Evolutionary conservation across 2,888 invertebrate species (phyloP).

Genomic region (Apocheima hispidaria): DNA sequence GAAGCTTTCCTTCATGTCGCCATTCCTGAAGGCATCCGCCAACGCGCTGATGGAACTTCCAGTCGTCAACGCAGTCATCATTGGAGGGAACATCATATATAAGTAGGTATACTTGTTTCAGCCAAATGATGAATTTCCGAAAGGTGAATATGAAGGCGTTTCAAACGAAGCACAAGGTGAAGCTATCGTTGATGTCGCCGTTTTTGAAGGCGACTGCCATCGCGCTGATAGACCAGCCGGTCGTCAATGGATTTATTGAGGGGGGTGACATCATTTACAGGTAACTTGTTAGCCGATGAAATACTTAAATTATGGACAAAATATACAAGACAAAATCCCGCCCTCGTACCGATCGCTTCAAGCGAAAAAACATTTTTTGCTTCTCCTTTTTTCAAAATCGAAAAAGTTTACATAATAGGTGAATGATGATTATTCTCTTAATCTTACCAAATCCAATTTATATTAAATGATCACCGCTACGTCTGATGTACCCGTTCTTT

Average conservation of each 20-base stretch:
- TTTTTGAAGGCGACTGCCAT: slow-evolving; percentile 98
- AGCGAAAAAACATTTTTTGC: no score
- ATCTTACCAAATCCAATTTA: no score
- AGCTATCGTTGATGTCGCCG: slow-evolving; percentile 99
- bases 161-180: slow-evolving; percentile 96
- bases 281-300: slow-evolving; percentile 48
- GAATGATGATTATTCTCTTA: no score
- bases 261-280: slow-evolving; percentile 91
- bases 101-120: slow-evolving; percentile 47
- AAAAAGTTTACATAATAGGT: no score
- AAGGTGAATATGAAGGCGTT: slow-evolving; percentile 96
- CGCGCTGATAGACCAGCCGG: slow-evolving; percentile 98
- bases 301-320: no score
- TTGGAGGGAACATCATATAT: slow-evolving; percentile 80
- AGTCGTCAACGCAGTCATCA: slow-evolving; percentile 98
- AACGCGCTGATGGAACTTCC: slow-evolving; percentile 98
- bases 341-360: no score
- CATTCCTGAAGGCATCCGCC: slow-evolving; percentile 97
- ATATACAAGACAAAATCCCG: no score
- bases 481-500: no score
- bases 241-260: slow-evolving; percentile 98
- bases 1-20: slow-evolving; percentile 99
- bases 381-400: no score
- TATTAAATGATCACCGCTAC: no score
- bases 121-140: slow-evolving; percentile 96